Evolutionary conservation across 2,888 invertebrate genomes (phyloP).

Genomic region (Spisula subtruncata): DNA sequence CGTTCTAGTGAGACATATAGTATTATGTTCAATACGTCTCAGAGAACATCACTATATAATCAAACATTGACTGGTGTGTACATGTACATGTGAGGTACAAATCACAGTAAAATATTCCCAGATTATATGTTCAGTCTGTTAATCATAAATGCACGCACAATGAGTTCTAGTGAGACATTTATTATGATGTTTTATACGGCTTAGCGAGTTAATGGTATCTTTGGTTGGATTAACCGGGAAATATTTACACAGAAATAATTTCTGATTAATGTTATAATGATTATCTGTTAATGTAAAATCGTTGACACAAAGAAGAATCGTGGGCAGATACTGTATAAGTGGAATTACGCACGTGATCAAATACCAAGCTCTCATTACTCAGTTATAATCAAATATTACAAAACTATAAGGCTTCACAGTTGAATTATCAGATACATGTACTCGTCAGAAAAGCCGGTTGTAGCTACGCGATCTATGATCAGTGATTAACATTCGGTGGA

Average conservation of each 20-base stretch:
- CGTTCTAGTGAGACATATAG: too few relatives aligned
- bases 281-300: slow-evolving; percentile 16
- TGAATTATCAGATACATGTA: not conserved
- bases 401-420: not conserved
- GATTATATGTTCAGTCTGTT: too few relatives aligned
- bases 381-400: slow-evolving; percentile 19
- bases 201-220: not conserved
- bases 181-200: not conserved
- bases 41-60: too few relatives aligned
- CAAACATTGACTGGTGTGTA: too few relatives aligned
- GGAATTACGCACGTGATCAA: not conserved
- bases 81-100: too few relatives aligned
- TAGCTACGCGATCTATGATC: too few relatives aligned
- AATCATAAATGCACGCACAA: too few relatives aligned
- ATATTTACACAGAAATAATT: slow-evolving; percentile 11
- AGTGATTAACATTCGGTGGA: too few relatives aligned
- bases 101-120: too few relatives aligned
- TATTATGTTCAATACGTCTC: too few relatives aligned
- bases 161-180: too few relatives aligned
- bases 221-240: not conserved
- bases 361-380: not conserved
- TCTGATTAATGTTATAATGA: slow-evolving; percentile 12
- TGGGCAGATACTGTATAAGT: slow-evolving; percentile 7
- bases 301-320: slow-evolving; percentile 18
- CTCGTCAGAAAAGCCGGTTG: too few relatives aligned